Evolutionary conservation across 2,888 invertebrate genomes (phyloP), one percentile per base, ranked within the genome.

Genomic region (Synanthedon tipuliformis): DNA sequence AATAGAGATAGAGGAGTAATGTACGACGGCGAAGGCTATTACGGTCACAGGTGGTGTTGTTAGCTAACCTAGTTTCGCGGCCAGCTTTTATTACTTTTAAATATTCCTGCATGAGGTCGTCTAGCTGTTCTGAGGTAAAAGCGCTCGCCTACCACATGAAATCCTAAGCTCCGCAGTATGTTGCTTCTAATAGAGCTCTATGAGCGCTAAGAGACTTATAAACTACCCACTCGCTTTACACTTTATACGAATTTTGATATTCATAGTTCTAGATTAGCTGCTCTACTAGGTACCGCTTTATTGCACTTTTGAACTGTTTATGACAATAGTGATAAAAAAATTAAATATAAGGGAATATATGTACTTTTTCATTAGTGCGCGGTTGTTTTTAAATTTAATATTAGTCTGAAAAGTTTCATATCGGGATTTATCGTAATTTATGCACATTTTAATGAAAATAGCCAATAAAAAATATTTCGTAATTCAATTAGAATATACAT

Each of bases 81-180:
- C 64, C 66, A 64, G 61, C 68, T 73, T 80, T 77, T 73, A 72
- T 75, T 79, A 81, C 72, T 79, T 76, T 61, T 69, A 71, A 73
- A 76, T 69, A 71, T 62, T 63, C 64, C 60, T 55, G 55, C 50
- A 55, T 50, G 58, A 62, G 66, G 63, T 68, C 63, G 40, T 53
- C 55, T 57, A 63, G 62, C 62, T 64, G 56, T 64, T 56, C 68
- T 65, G 56, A 59, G 62, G 63, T 71, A 65, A 70, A 73, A 71
- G 66, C 65, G 56, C 61, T 70, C 50, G 51, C 54, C 40, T 52
- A 50, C 48, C 41, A 13, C 40, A 53, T 50, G 50, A 48, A 56
- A 55, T 52, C 48, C 56, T 41, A 23, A 48, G 48, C 53, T 50
- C 51, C 51, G 53, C 50, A 41, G 50, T 54, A 40, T 52, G 48